These are phyloP conservation scores for Perizoma affinitatum DNA, from an alignment of 2,888 invertebrate species.

Conservation along the genomic window DNA sequence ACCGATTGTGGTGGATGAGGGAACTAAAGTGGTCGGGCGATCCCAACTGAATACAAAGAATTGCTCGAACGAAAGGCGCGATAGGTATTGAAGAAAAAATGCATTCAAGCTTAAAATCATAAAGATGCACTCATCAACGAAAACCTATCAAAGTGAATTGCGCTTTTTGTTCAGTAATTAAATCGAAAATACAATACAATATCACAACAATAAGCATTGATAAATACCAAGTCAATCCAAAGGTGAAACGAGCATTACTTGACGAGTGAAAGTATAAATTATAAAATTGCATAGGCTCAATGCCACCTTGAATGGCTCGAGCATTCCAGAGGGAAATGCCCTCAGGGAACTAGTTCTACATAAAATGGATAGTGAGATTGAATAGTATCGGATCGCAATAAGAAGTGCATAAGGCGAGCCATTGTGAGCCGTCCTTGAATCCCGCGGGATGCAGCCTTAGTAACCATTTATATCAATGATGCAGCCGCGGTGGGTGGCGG, in stretches of 20 bases:
- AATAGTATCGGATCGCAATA: conserved; percentile 76
- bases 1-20: conserved; percentile 46
- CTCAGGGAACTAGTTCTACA: conserved; percentile 77
- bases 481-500: conserved; percentile 60
- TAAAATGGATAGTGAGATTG: conserved; percentile 76
- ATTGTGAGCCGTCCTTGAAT: conserved; percentile 75
- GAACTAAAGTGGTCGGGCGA: conserved; percentile 35
- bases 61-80: conserved; percentile 33
- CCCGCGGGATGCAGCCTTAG: conserved; percentile 52
- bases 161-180: neutral
- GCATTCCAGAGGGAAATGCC: conserved; percentile 57
- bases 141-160: no score
- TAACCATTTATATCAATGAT: no score
- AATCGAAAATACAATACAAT: conserved; percentile 22
- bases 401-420: conserved; percentile 64
- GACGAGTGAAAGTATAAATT: conserved; percentile 49
- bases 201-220: conserved; percentile 31
- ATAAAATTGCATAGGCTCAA: conserved; percentile 49
- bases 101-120: no score
- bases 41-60: conserved; percentile 44
- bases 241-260: conserved; percentile 31
- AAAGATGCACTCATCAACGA: no score
- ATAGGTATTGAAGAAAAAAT: conserved; percentile 1
- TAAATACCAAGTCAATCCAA: conserved; percentile 33
- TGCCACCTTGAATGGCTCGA: conserved; percentile 57